phyloP scores from a whole-genome alignment of 2,797 vertebrate genomes.

The Diglossa cyanea region DNA sequence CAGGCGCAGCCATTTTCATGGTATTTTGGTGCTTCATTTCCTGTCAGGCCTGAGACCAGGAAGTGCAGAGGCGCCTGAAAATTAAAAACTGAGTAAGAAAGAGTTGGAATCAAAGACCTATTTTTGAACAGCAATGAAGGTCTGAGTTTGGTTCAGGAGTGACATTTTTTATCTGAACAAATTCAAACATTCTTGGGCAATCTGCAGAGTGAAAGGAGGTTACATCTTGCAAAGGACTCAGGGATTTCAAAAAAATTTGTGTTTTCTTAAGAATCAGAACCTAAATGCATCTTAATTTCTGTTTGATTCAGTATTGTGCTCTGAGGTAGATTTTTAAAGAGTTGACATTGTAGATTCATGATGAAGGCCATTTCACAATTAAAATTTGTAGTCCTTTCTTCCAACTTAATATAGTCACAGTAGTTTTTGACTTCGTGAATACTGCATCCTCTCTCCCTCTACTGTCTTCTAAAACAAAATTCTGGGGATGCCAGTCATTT shows the following conservation, averaged over 20 bases:
- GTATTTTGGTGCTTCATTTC: slow-evolving; percentile 51
- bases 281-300: not conserved
- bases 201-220: not conserved
- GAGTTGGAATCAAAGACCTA: not conserved
- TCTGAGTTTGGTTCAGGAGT: not conserved
- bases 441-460: not conserved
- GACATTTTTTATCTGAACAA: not conserved
- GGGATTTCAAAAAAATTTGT: not conserved
- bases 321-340: not conserved
- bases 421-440: not conserved
- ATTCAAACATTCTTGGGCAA: not conserved
- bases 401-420: not conserved
- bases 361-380: not conserved
- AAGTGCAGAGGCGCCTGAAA: slow-evolving; percentile 11
- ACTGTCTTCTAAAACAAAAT: not conserved
- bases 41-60: slow-evolving; percentile 13
- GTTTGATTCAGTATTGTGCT: not conserved
- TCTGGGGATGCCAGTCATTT: not conserved
- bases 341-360: not conserved
- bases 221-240: not conserved
- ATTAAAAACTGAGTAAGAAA: slow-evolving; percentile 22
- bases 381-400: not conserved
- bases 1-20: not conserved
- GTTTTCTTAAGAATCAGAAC: not conserved
- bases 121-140: not conserved